Evolutionary conservation across 1,140 invertebrate genomes (phyloP), one percentile per base, ranked within the genome.

Genomic region (Zaprionus camerounensis): DNA sequence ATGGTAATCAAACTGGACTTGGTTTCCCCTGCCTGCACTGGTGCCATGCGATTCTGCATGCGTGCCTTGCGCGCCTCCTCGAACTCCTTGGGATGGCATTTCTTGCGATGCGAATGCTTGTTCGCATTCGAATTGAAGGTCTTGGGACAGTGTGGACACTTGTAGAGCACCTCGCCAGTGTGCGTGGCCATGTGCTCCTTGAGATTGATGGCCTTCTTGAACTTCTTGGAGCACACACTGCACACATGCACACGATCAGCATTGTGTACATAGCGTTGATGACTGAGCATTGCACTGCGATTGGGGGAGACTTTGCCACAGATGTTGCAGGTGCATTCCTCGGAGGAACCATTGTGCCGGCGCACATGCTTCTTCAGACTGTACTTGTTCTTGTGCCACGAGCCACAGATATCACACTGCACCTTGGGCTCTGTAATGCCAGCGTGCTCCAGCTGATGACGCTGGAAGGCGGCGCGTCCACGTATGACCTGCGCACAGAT

Each of bases 61-160:
- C 88, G 81, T 1, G 85, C 81, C 44, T 80, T 73, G 24, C 90
- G 80, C 11, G 80, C 80, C 61, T 87, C 86, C 58, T 91, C 85
- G 9, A 83, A 92, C 75, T 92, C 92, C 63, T 91, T 88, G 41
- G 86, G 92, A 84, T 92, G 92, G 11, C 84, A 71, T 26, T 92
- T 92, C 13, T 87, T 88, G 5, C 90, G 84, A 64, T 92, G 92
- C 2, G 92, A 85, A 46, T 92, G 92, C 76, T 92, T 91, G 59
- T 92, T 92, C 7, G 91, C 91, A 71, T 91, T 92, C 20, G 88
- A 92, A 38, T 92, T 92, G 64, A 92, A 92, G 6, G 91, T 93
- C 59, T 83, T 82, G 1, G 91, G 81, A 49, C 92, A 93, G 65
- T 92, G 85, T 5, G 87, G 91, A 64, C 92, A 93, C 61, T 75